Conservation (phyloP, 2,797 vertebrate species). For the Pitangus sulphuratus region DNA sequence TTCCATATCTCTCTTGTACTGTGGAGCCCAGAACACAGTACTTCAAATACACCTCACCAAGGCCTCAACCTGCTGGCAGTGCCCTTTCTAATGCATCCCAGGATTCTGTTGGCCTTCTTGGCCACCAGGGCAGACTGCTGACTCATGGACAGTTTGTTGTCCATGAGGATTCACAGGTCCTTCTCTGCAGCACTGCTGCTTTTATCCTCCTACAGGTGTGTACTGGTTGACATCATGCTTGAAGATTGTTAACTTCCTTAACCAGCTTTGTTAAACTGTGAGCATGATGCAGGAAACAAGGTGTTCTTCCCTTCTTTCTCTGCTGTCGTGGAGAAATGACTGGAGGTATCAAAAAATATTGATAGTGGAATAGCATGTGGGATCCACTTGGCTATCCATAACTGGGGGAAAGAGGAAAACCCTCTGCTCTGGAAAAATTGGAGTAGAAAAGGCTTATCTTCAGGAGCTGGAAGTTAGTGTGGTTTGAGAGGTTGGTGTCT, state of each 20-base stretch:
- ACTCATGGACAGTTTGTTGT: background rate
- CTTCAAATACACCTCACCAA: background rate
- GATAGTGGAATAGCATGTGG: background rate
- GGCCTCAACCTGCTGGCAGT: rapidly evolving
- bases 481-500: background rate
- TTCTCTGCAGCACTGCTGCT: background rate
- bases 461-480: background rate
- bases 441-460: background rate
- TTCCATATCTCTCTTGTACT: background rate
- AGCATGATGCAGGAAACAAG: background rate
- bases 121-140: background rate
- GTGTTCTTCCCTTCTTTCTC: background rate
- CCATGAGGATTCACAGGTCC: background rate
- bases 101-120: background rate
- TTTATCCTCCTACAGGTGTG: background rate
- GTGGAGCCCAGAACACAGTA: background rate
- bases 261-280: background rate
- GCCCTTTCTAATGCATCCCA: background rate
- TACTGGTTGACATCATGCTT: background rate
- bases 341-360: background rate
- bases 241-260: background rate
- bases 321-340: background rate
- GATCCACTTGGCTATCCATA: background rate
- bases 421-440: background rate
- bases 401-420: background rate